Percentiles rank a stretch among this genome's conserved stretches.
These are phyloP conservation scores for Scomber colias DNA, from an alignment of 2,113 vertebrate species.

Conservation along the genomic window DNA sequence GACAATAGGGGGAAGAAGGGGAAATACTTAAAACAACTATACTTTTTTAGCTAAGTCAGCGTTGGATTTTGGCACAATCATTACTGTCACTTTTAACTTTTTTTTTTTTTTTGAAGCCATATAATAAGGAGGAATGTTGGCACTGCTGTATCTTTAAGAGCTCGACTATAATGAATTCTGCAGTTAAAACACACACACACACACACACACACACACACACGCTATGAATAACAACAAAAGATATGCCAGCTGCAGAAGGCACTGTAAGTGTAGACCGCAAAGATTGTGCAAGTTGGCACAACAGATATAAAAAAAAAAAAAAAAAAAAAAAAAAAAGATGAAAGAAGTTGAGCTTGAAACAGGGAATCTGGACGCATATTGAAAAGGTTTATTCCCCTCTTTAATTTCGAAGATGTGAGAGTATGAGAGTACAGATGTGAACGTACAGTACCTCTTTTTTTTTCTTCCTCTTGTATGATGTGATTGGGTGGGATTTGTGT, in stretches of 20 bases:
- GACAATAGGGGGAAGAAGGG: background rate
- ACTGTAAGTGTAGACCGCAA: conserved; percentile 53
- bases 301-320: conserved; percentile 13
- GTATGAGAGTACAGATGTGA: conserved; percentile 29
- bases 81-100: conserved; percentile 27
- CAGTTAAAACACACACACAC: conserved; percentile 14
- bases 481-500: conserved; percentile 78
- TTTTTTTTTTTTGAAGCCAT: conserved; percentile 15
- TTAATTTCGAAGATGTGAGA: conserved; percentile 39
- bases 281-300: conserved; percentile 48
- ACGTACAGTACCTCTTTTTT: conserved; percentile 23
- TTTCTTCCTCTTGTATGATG: conserved; percentile 9
- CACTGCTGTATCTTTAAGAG: conserved; percentile 55
- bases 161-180: conserved; percentile 62
- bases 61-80: background rate
- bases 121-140: conserved; percentile 27
- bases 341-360: background rate
- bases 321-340: background rate
- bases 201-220: conserved; percentile 13
- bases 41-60: background rate
- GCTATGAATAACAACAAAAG: conserved; percentile 39
- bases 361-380: conserved; percentile 39
- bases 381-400: conserved; percentile 59
- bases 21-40: background rate
- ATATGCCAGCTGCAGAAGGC: conserved; percentile 29